Conservation (phyloP, 2,113 vertebrate genomes). For the Craseonycteris thonglongyai region DNA sequence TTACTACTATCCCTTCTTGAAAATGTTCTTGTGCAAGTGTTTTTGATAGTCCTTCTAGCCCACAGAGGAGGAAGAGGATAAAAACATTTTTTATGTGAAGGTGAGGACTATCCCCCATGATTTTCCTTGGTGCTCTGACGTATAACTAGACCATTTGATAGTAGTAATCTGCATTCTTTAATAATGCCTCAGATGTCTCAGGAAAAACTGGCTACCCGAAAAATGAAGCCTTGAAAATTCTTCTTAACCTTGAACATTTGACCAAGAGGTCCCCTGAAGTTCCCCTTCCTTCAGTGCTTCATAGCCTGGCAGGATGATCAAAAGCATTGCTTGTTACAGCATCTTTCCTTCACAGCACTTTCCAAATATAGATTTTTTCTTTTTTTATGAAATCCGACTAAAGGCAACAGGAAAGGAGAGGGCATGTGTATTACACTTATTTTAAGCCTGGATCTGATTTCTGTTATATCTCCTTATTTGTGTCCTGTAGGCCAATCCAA, state of each 20-base stretch:
- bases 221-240: neutral
- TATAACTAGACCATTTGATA: neutral
- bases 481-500: neutral
- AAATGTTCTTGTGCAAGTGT: neutral
- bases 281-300: neutral
- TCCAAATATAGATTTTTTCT: neutral
- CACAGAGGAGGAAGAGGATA: neutral
- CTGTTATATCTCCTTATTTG: neutral
- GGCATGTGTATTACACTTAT: neutral
- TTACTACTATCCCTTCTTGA: neutral
- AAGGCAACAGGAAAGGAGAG: neutral
- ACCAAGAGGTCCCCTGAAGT: neutral
- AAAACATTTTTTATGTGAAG: neutral
- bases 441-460: slow-evolving; percentile 25
- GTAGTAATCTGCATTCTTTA: slow-evolving; percentile 8
- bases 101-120: neutral
- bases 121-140: neutral
- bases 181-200: neutral
- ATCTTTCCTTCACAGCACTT: neutral
- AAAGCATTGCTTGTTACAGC: neutral
- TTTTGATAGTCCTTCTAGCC: neutral
- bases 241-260: neutral
- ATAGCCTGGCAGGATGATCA: neutral
- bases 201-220: neutral
- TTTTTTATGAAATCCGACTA: neutral